Percentiles rank a stretch among this genome's conserved stretches.
Conservation (phyloP, 1,140 invertebrate species). For the Saxidomus purpurata region DNA sequence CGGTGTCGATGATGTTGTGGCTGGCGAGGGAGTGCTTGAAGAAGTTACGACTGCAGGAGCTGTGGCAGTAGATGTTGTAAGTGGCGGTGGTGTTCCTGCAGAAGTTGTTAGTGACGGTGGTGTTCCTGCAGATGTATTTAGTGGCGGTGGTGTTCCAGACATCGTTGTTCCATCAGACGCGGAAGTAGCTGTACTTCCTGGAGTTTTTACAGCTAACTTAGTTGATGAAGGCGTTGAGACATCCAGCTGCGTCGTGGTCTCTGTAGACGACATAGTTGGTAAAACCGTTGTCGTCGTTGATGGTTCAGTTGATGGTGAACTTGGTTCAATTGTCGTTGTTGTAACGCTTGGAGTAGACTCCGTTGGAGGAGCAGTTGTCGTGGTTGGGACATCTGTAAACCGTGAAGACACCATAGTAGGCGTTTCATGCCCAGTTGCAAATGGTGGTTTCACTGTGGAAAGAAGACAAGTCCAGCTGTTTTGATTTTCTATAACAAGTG, state of each 20-base stretch:
- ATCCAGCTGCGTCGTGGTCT: conserved; percentile 12
- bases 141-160: background rate
- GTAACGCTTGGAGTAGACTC: background rate
- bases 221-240: background rate
- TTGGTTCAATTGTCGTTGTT: conserved; percentile 17
- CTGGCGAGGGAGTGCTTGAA: background rate
- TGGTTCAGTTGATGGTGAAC: background rate
- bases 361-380: background rate
- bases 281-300: background rate
- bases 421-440: background rate
- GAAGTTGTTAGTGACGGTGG: background rate
- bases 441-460: background rate
- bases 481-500: too few relatives aligned
- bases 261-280: background rate
- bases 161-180: background rate
- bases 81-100: background rate
- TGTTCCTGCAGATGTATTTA: background rate
- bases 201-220: background rate
- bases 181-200: background rate
- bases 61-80: background rate
- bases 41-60: background rate
- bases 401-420: background rate
- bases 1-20: background rate
- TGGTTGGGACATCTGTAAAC: conserved; percentile 27
- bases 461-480: too few relatives aligned